Evolutionary conservation across 1,140 invertebrate genomes (phyloP).

Genomic region (Chironomus tepperi): DNA sequence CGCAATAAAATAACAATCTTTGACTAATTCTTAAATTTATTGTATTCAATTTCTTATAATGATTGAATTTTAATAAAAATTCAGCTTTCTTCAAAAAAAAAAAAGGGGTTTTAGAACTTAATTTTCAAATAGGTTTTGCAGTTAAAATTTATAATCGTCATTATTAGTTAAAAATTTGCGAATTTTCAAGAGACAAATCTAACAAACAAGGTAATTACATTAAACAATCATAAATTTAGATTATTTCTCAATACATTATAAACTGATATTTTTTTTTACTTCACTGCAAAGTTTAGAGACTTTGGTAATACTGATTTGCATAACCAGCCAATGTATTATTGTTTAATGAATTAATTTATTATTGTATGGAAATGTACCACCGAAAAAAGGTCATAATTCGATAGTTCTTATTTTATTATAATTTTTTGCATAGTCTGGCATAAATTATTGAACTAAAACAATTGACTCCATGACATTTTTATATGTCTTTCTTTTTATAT

Average conservation of each 20-base stretch:
- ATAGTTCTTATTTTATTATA: background rate
- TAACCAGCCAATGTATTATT: background rate
- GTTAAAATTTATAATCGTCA: no score
- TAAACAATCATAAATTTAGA: no score
- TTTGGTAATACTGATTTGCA: background rate
- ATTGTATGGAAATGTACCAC: constrained; percentile 6
- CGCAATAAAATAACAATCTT: background rate
- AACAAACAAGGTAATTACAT: no score
- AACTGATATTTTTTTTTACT: background rate
- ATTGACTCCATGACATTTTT: constrained; percentile 17
- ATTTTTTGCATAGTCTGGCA: background rate
- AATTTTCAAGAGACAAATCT: no score
- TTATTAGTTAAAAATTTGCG: no score
- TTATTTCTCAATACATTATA: background rate
- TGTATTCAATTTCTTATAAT: background rate
- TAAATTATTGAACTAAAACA: constrained; percentile 15
- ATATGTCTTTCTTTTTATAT: background rate
- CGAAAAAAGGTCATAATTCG: background rate
- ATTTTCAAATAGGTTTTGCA: no score
- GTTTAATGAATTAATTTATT: constrained; percentile 6
- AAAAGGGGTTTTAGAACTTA: no score
- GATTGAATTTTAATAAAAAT: constrained; percentile 7
- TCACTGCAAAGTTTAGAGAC: no score
- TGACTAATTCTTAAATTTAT: background rate
- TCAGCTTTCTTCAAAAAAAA: constrained; percentile 4